Percentiles rank a stretch among this genome's conserved stretches.
These are phyloP conservation scores for Synodontis membranacea DNA, from an alignment of 2,113 vertebrate species.

Conservation along the genomic window DNA sequence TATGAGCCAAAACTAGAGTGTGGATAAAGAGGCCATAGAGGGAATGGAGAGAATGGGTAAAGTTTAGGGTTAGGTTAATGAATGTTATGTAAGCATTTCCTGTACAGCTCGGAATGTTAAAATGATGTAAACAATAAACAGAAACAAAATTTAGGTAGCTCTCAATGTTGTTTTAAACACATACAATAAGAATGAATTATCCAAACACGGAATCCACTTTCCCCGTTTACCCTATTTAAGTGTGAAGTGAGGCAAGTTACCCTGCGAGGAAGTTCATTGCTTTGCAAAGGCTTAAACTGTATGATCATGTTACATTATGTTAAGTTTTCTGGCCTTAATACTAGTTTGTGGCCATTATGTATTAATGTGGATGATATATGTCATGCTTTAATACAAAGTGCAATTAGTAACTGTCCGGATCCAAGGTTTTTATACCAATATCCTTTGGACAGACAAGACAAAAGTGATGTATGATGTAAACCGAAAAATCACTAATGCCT, in stretches of 20 bases:
- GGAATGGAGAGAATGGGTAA: background rate
- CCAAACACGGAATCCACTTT: constrained; percentile 47
- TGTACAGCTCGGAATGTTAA: background rate
- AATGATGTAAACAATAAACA: background rate
- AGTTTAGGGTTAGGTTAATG: background rate
- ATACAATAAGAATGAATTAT: constrained; percentile 53
- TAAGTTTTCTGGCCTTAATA: background rate
- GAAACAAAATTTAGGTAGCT: background rate
- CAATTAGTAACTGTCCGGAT: background rate
- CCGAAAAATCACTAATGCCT: background rate
- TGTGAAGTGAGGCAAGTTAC: constrained; percentile 38
- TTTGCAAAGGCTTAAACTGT: background rate
- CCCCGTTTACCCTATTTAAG: constrained; percentile 16
- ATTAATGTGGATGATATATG: background rate
- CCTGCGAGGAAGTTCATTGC: background rate
- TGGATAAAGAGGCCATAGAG: background rate
- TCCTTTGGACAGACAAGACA: background rate
- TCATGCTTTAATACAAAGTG: background rate
- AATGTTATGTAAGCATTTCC: background rate
- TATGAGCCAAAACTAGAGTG: constrained; percentile 1
- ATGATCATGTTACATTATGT: background rate
- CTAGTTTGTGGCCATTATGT: background rate
- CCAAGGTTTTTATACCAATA: background rate
- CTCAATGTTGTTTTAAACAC: constrained; percentile 36
- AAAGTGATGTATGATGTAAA: background rate